These are phyloP conservation scores for Orgyia antiqua DNA, from an alignment of 2,888 invertebrate species.

Conservation along the genomic window DNA sequence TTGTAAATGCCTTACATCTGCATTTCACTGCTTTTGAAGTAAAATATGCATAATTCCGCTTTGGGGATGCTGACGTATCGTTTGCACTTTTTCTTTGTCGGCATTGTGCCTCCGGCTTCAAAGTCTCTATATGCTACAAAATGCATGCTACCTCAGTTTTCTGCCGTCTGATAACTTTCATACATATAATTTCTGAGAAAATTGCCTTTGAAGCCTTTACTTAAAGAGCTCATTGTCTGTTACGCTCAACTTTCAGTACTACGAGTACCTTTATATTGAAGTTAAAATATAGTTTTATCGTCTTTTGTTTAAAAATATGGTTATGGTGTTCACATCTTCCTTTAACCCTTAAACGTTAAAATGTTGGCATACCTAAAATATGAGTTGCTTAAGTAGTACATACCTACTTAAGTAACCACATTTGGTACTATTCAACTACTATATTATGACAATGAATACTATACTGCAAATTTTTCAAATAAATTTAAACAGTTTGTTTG, in stretches of 20 bases:
- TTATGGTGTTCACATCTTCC: too few species aligned
- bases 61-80: conserved; percentile 31
- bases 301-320: too few species aligned
- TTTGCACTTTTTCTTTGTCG: conserved; percentile 43
- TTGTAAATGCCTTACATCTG: conserved; percentile 19
- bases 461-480: too few species aligned
- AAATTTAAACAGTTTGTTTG: too few species aligned
- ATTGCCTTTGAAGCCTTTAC: conserved; percentile 37
- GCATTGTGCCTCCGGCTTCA: conserved; percentile 21
- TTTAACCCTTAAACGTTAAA: too few species aligned
- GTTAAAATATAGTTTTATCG: conserved; percentile 15
- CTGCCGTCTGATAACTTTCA: conserved; percentile 46
- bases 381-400: too few species aligned
- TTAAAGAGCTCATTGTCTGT: conserved; percentile 31
- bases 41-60: conserved; percentile 28
- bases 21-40: conserved; percentile 15
- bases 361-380: too few species aligned
- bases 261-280: conserved; percentile 18
- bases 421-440: too few species aligned
- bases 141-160: conserved; percentile 38
- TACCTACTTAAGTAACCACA: too few species aligned
- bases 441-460: too few species aligned
- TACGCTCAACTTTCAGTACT: conserved; percentile 16
- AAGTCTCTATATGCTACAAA: conserved; percentile 28
- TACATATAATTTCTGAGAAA: conserved; percentile 42